A percentile compares a stretch with the other conserved stretches of the same genome.
Evolutionary conservation across 2,113 vertebrate species (phyloP).

Genomic region (Cnemophilus loriae): DNA sequence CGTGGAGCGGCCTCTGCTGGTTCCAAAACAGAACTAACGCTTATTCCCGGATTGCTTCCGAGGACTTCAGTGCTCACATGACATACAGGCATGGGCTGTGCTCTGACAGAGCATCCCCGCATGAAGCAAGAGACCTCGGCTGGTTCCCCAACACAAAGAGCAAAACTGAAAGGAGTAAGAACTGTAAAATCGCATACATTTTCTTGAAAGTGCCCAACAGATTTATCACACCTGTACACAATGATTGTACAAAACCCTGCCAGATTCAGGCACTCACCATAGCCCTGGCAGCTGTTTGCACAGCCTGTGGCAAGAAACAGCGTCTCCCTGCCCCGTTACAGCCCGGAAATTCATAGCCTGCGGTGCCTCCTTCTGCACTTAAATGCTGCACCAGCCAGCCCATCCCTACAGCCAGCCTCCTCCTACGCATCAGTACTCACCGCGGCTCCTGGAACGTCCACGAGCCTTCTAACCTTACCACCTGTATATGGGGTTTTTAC

Average conservation of each 20-base stretch:
- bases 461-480: rapidly evolving
- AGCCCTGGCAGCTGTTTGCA: not conserved
- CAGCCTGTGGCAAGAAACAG: not conserved
- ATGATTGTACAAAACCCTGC: rapidly evolving
- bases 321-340: not conserved
- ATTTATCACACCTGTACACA: too few species aligned
- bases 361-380: rapidly evolving
- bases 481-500: rapidly evolving
- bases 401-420: too few species aligned
- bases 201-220: rapidly evolving
- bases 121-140: not conserved
- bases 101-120: not conserved
- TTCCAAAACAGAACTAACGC: not conserved
- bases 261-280: not conserved
- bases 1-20: not conserved
- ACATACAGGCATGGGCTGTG: not conserved
- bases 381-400: not conserved
- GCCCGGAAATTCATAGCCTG: rapidly evolving
- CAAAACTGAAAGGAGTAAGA: not conserved
- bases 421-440: rapidly evolving
- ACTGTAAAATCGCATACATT: rapidly evolving
- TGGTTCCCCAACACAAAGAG: not conserved
- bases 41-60: not conserved
- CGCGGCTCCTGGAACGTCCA: rapidly evolving
- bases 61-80: not conserved